Evolutionary conservation across 2,113 vertebrate species (phyloP).

Genomic region (Poeciliopsis occidentalis): DNA sequence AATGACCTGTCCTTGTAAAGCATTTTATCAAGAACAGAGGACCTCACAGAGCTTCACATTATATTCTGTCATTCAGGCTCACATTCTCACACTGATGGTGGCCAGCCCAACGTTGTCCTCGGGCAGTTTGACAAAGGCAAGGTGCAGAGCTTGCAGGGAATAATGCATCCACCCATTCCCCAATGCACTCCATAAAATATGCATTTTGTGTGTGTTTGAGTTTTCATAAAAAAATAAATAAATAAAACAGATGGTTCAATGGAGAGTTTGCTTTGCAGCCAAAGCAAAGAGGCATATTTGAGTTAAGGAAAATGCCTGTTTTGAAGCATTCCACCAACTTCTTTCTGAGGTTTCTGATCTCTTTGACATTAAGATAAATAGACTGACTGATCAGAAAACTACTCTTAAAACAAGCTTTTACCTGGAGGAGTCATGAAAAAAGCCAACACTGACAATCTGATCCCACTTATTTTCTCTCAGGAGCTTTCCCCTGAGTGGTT

Average conservation of each 20-base stretch:
- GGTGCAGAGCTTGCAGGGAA: conserved; percentile 29
- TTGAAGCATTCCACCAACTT: background rate
- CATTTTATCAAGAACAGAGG: too few species aligned
- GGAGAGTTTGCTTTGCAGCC: background rate
- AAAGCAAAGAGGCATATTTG: background rate
- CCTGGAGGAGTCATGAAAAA: background rate
- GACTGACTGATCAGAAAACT: background rate
- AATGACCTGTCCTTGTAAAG: background rate
- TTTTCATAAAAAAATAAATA: too few species aligned
- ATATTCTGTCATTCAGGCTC: too few species aligned
- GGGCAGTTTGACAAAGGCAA: background rate
- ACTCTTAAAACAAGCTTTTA: background rate
- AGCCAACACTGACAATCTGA: background rate
- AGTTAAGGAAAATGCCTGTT: background rate
- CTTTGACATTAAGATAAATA: background rate
- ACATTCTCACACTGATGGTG: too few species aligned
- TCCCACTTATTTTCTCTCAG: background rate
- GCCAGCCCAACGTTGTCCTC: too few species aligned
- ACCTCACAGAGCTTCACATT: too few species aligned
- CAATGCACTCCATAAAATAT: background rate
- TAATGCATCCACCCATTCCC: background rate
- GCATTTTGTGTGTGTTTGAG: too few species aligned
- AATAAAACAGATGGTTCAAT: too few species aligned
- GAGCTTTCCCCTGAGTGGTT: conserved; percentile 14
- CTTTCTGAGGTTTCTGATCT: background rate